phyloP scores from a whole-genome alignment of 2,888 invertebrate species.

The Andrena minutula region DNA sequence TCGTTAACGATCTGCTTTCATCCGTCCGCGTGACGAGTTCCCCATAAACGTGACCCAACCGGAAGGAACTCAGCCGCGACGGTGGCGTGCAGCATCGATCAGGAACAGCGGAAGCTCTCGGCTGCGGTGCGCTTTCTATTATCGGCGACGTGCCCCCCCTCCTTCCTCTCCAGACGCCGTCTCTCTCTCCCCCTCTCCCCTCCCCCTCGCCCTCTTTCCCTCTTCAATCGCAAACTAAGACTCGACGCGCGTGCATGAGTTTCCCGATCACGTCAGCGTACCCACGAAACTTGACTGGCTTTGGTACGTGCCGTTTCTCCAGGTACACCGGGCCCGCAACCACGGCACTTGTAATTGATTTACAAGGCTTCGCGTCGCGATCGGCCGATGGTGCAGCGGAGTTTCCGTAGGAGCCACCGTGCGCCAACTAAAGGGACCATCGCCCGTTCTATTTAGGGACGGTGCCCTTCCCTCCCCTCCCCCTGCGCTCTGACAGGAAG shows the following conservation, averaged over 20 bases:
- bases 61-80: constrained; percentile 46
- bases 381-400: constrained; percentile 50
- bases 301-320: constrained; percentile 81
- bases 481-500: constrained; percentile 6
- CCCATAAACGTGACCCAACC: constrained; percentile 66
- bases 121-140: constrained; percentile 67
- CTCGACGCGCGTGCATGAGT: constrained; percentile 73
- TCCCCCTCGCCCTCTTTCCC: neutral
- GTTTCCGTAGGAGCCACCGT: constrained; percentile 36
- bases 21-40: constrained; percentile 62
- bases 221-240: constrained; percentile 55
- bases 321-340: constrained; percentile 68
- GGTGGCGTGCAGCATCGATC: constrained; percentile 51
- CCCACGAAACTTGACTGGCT: constrained; percentile 76
- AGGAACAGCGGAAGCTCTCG: constrained; percentile 55
- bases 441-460: constrained; percentile 60
- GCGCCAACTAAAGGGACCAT: constrained; percentile 57
- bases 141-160: constrained; percentile 54
- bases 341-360: constrained; percentile 83
- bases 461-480: neutral
- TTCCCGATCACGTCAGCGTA: constrained; percentile 82
- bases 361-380: constrained; percentile 80
- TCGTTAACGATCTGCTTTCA: constrained; percentile 73
- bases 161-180: neutral
- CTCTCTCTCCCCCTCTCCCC: neutral